phyloP scores from a whole-genome alignment of 2,797 vertebrate genomes.

The Salmo trutta region DNA sequence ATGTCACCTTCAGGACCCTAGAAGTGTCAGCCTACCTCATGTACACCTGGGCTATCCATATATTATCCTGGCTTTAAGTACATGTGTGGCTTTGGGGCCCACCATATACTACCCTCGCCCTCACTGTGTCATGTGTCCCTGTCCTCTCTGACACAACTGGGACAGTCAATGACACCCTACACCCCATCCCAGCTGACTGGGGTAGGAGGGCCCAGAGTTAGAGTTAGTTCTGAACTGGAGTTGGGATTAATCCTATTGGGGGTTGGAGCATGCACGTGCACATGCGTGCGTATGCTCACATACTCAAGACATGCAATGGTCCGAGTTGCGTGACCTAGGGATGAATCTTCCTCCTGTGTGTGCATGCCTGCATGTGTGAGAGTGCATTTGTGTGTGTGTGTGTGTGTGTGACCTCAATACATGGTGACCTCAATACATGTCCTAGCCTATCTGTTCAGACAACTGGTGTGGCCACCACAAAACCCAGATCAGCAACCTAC shows the following conservation, averaged over 20 bases:
- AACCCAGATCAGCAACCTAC: slow-evolving; percentile 2
- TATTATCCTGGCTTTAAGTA: slow-evolving; percentile 54
- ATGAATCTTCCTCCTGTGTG: not conserved
- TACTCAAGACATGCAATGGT: not conserved
- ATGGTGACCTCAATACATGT: not conserved
- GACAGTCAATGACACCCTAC: slow-evolving; percentile 69
- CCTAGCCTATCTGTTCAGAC: not conserved
- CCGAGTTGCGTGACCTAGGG: not conserved
- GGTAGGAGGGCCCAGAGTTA: too few species aligned
- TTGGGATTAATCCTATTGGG: too few species aligned
- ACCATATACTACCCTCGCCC: slow-evolving; percentile 61
- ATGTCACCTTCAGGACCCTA: slow-evolving; percentile 14
- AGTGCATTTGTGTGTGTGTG: too few species aligned
- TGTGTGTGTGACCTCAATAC: not conserved
- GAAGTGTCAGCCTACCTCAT: too few species aligned
- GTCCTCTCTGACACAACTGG: slow-evolving; percentile 71
- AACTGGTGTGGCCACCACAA: slow-evolving; percentile 8
- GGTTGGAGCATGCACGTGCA: too few species aligned
- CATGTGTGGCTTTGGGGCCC: slow-evolving; percentile 40
- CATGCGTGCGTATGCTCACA: too few species aligned
- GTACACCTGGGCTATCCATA: slow-evolving; percentile 1
- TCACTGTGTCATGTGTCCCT: slow-evolving; percentile 45
- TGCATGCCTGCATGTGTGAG: too few species aligned
- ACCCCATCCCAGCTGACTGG: slow-evolving; percentile 14
- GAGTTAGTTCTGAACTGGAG: too few species aligned